Evolutionary conservation across 2,888 invertebrate species (phyloP), one percentile per base, ranked within the genome.

Genomic region (Melipona bicolor): DNA sequence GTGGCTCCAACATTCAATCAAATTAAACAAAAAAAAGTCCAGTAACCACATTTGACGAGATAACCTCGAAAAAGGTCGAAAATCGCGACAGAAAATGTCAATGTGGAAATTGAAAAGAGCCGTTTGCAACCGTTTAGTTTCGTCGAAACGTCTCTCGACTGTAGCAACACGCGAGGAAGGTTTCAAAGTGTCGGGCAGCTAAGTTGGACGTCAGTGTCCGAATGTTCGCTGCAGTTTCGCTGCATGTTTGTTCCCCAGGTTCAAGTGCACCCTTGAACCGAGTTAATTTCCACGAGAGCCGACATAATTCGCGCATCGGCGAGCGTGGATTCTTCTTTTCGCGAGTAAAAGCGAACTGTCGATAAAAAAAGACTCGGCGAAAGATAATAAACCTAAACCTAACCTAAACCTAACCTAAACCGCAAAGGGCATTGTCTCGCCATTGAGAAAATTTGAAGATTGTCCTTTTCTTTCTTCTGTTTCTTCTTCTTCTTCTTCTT

Each of bases 251-350:
- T 71, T 72, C 49, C 4, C 54, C 56, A 50, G 65, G 50, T 52
- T 61, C 36, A 21, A 78, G 65, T 24, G 50, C 49, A 50, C 78
- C 67, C 78, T 72, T 67, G 32, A 50, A 67, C 59, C 65, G 56
- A 72, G 78, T 73, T 50, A 72, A 72, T 72, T 72, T 59, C 64
- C 32, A 32, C 67, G 59, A 73, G 67, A 49, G 52, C 17, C 27
- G 15, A 13, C 61, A 9, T 62, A 49, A 69, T 79, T 75, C 56
- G 69, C 74, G 68, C 52, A 74, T 69, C 27, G 27, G n/a, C 72
- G 78, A 21, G 72, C 65, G 52, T 13, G 49, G 36, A 50, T 71
- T 36, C 21, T 50, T 43, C 49, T 54, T 61, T 11, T 24, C 64
- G 61, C 79, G 24, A 56, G 69, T 43, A 43, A 43, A 43, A 36